phyloP scores from a whole-genome alignment of 2,888 invertebrate species.

The Tanypteryx hageni region DNA sequence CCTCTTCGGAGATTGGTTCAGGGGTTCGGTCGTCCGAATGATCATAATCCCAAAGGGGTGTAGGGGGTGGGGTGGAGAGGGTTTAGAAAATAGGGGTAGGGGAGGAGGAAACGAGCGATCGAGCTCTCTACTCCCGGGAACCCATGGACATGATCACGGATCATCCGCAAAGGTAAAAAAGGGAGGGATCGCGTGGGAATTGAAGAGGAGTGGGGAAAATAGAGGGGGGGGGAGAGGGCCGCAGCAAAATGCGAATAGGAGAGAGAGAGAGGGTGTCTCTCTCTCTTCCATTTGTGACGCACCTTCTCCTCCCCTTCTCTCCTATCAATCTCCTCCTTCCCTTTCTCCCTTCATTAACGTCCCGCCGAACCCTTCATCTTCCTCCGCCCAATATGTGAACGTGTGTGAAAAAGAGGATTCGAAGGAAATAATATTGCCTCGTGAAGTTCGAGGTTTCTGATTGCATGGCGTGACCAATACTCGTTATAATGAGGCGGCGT shows the following conservation, averaged over 20 bases:
- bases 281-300: background rate
- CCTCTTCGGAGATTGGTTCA: constrained; percentile 57
- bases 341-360: background rate
- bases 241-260: too few relatives aligned
- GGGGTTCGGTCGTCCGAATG: constrained; percentile 48
- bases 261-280: background rate
- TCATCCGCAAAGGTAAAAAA: constrained; percentile 28
- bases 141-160: constrained; percentile 12
- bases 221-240: too few relatives aligned
- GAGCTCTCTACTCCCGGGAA: background rate
- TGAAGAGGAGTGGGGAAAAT: background rate
- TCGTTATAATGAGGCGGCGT: constrained; percentile 8
- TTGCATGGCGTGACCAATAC: constrained; percentile 57
- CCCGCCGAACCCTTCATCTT: background rate
- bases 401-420: background rate
- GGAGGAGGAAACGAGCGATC: background rate
- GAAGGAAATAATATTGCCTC: constrained; percentile 14
- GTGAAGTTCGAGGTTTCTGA: background rate
- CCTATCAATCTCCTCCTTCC: background rate
- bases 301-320: background rate
- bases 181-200: constrained; percentile 15
- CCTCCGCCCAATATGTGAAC: background rate
- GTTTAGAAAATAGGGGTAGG: background rate
- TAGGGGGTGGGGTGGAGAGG: background rate
- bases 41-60: constrained; percentile 36